Evolutionary conservation across 2,113 vertebrate genomes (phyloP), one percentile per base, ranked within the genome.

Genomic region (Stigmatopora nigra): DNA sequence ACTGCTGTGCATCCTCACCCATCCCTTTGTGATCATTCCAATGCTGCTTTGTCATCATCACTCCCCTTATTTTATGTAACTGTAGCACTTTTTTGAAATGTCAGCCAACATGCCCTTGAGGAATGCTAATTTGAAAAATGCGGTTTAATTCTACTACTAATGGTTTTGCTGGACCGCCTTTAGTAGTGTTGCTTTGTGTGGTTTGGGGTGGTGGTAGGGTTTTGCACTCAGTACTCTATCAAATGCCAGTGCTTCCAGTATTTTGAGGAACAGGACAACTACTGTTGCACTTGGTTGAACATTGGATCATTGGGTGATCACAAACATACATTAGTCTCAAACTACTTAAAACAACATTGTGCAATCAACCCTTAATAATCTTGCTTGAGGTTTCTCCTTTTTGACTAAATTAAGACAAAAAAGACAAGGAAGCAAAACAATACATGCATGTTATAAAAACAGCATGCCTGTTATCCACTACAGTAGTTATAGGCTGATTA

Each of bases 91-190:
- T 45, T 48, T 55, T 45, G 55, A 65, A 78, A 73, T 15, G 53
- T 67, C 68, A 68, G 71, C 68, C 70, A 79, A 73, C 64, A 76
- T 55, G 68, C 68, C 76, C 79, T 77, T 57, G 61, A 72, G 76
- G 76, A 74, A 79, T 77, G 68, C 60, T 41, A 64, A 75, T 83
- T 69, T 45, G 66, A 31, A 75, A 71, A 81, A 78, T 73, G 38
- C 65, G 68, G 65, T 72, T 74, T 9, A 15, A 78, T 81, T 78
- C 70, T 77, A 68, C 38, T 61, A 64, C 61, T 84, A 80, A 86
- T 83, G 63, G 74, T 70, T 65, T 46, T 41, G 65, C 57, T 70
- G 67, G 49, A 52, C 65, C 63, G 70, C 71, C 70, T 71, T 70
- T 46, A 75, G 70, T 67, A 13, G 66, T 64, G 67, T 61, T 38